Evolutionary conservation across 2,888 invertebrate genomes (phyloP), one percentile per base, ranked within the genome.

Genomic region (Oxycera nigricornis): DNA sequence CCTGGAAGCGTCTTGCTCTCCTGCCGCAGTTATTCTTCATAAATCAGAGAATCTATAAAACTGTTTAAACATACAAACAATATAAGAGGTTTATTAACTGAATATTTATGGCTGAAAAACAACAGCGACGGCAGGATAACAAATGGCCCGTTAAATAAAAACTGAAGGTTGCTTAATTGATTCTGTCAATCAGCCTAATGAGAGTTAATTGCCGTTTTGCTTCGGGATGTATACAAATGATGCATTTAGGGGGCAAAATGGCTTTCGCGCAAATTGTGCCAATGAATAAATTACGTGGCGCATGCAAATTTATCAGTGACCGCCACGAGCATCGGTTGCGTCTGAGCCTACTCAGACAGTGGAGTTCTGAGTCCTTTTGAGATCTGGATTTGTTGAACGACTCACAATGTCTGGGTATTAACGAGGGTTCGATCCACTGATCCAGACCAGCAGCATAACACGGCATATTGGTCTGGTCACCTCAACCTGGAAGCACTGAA

Each of bases 71-170:
- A 70, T 55, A 70, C 70, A 70, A 70, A 70, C 70, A 70, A 70
- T 70, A 70, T 70, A 55, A 70, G 55, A 70, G 24, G 35, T 70
- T 70, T 70, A 70, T 70, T 70, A 70, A 70, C 70, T 70, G 70
- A 70, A 70, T 70, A 70, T 70, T 70, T 70, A 70, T 70, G 70
- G 52, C 55, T 70, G 52, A 4, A 52, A 70, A 70, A 70, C 30
- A 31, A 70, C 52, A 30, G 28, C 55, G 55, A 17, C 31, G 70
- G 55, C 20, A 24, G 39, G 9, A 28, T 70, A 70, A 70, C 70
- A 70, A 70, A 70, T 70, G 70, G 70, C 70, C 70, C 70, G 70
- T 70, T 70, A 70, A 70, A 70, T 70, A 70, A 70, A 70, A 70
- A 70, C 70, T 70, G 70, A 70, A 70, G 70, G 70, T 55, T 70